Base-by-base conservation (phyloP, 2,113 vertebrate genomes). In the Campylomormyrus tamandua region DNA sequence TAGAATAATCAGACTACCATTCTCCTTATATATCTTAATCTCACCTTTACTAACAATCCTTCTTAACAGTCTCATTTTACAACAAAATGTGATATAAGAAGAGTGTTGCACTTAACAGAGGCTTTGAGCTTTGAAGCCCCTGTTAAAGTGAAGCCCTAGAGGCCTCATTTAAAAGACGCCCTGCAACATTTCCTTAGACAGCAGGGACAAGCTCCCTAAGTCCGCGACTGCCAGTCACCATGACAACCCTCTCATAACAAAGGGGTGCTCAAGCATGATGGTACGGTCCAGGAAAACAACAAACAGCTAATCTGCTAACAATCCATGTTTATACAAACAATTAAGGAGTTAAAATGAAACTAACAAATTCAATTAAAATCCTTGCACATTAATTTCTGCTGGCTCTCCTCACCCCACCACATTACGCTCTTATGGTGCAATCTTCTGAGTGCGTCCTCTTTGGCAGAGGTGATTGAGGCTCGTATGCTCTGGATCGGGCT, bases 271-370 rank as follows among this genome's bases (percentile, higher is more conserved):
- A 53, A 88, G 87, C 5, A 48, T 52, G 15, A 46, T 1, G 10
- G 27, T 52, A 49, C 4, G 11, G 19, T 52, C 5, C n/a, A 58
- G 86, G 35, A 58, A 45, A 88, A 35, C 50, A 39, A 49, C 87
- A 88, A 88, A 88, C 21, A 88, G n/a, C 21, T 39, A 91, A 89
- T n/a, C 50, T 88, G 90, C 87, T 80, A 83, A 45, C 88, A 52
- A 77, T 39, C 17, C 31, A 6, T 13, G 35, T 53, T 84, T 48
- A 19, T 21, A 39, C 17, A 83, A 19, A 80, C 2, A 15, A 45
- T 83, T 39, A 45, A 83, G 13, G 17, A 19, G 77, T 45, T 83
- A 83, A 83, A 45, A 45, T 83, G 8, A 84, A 45, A 45, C 42
- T 84, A 84, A 11, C 17, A 39, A 48, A 46, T 45, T 83, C 45